A percentile compares a stretch with the other conserved stretches of the same genome.
These are phyloP conservation scores for Peromyscus eremicus DNA, from an alignment of 2,797 vertebrate genomes.

Conservation along the genomic window DNA sequence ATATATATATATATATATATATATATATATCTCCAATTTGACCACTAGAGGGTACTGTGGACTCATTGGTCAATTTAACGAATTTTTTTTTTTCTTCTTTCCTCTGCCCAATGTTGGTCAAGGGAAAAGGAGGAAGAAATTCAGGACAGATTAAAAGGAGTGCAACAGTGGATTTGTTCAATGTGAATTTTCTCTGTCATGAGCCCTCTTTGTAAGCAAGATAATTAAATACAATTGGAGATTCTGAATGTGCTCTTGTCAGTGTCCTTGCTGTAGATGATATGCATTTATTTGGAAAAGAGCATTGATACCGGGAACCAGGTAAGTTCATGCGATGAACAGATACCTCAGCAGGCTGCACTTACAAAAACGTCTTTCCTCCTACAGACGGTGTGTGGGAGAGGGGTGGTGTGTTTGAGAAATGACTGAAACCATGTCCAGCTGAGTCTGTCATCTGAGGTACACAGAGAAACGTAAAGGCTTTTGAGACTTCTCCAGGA, in stretches of 20 bases:
- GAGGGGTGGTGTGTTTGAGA: neutral
- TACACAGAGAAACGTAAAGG: neutral
- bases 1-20: neutral
- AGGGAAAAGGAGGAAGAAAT: neutral
- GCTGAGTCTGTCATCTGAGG: neutral
- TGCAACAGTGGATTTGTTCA: constrained; percentile 30
- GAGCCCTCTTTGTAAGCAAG: constrained; percentile 38
- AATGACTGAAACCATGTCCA: neutral
- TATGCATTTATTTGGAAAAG: constrained; percentile 26
- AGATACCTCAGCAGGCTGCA: neutral
- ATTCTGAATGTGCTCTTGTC: neutral
- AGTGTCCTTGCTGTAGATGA: constrained; percentile 42
- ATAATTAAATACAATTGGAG: constrained; percentile 54
- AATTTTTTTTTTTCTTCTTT: accelerated
- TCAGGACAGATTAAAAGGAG: constrained; percentile 36
- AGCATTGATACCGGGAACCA: constrained; percentile 22
- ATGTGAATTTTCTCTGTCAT: constrained; percentile 34
- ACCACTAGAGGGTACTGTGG: constrained; percentile 89
- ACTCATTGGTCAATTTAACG: constrained; percentile 65
- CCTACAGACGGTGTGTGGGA: neutral
- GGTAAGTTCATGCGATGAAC: neutral
- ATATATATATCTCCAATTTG: neutral
- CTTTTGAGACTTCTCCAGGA: neutral
- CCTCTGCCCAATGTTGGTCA: neutral
- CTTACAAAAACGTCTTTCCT: neutral